Evolutionary conservation across 2,888 invertebrate genomes (phyloP), one percentile per base, ranked within the genome.

Genomic region (Heliothis peltigera): DNA sequence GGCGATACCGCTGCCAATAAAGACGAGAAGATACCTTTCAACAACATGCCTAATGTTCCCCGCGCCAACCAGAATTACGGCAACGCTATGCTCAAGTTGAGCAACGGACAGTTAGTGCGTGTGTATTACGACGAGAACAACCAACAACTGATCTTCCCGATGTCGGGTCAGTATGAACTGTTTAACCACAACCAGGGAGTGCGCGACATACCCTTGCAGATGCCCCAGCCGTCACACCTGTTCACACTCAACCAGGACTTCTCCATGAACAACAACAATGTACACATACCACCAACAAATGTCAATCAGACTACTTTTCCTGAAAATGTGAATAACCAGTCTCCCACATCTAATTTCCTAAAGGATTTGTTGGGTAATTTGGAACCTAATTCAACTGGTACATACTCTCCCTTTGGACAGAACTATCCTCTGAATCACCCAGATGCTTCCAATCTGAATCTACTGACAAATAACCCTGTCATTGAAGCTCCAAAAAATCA

Each of bases 311-410:
- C 83, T 58, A 85, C 79, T 49, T 91, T 85, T 63, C 87, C 86
- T 62, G 92, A 93, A 58, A 90, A 84, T 75, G 72, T 85, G 1
- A 89, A 84, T 64, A 84, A 82, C 44, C 87, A 89, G 52, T 69
- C 88, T 28, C 91, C 90, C 53, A 92, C 93, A 49, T 96, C 95
- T 18, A 94, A 96, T 78, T 93, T 97, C 70, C 95, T 97, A 64
- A 97, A 97, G 81, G 97, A 97, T 89, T 93, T 97, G 47, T 95
- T 97, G 57, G 97, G 97, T 10, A 97, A 97, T 85, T 96, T 97
- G 96, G 96, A 96, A 39, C 97, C 97, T 5, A 97, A 96, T 85
- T 96, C 96, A 35, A 96, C 96, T 58, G 97, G 97, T 17, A 97
- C 97, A 8, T 97, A 97, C 83, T 97, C 96, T 59, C 97, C 97